Evolutionary conservation across 2,888 invertebrate species (phyloP), one percentile per base, ranked within the genome.

Genomic region (Ectemnius lituratus): DNA sequence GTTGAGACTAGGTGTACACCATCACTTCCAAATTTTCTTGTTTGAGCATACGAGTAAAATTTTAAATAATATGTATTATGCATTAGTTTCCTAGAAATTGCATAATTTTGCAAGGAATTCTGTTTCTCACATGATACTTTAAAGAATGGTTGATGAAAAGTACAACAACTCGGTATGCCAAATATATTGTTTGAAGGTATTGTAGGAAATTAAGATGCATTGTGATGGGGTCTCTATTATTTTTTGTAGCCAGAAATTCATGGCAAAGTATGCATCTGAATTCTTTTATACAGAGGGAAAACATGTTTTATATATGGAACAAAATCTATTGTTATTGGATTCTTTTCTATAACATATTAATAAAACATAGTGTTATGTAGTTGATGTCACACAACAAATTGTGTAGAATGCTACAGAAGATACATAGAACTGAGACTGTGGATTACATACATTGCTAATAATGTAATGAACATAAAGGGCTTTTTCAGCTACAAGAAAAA

Each of bases 1-100:
- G 27, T 73, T 70, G 70, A 78, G 49, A 68, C 58, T 76, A 83
- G 76, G 62, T 76, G 71, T 81, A 81, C 5, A 64, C 62, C 70
- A 20, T 49, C 11, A 60, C 49, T 70, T 52, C 13, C n/a, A 13
- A 5, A 52, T 16, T 52, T 4, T 52, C 16, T 16, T 14, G 8
- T 52, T 52, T 52, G 16, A 52, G 4, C 2, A 1, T 52, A 16
- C 16, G 5, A 52, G 16, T 16, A 1, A 13, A 57, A 62, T 67
- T 69, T 76, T 65, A 57, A 58, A 28, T 46, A 62, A 13, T 70
- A 60, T 69, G 23, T 23, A 23, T 75, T 69, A 70, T 74, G 69
- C 70, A 73, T 59, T 49, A 67, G 37, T 67, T 69, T 65, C 67
- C 66, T 71, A 70, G 59, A 23, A 57, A 66, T 16, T 52, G 52